Conservation (phyloP, 2,888 invertebrate genomes). For the Drosophila kanekoi region DNA sequence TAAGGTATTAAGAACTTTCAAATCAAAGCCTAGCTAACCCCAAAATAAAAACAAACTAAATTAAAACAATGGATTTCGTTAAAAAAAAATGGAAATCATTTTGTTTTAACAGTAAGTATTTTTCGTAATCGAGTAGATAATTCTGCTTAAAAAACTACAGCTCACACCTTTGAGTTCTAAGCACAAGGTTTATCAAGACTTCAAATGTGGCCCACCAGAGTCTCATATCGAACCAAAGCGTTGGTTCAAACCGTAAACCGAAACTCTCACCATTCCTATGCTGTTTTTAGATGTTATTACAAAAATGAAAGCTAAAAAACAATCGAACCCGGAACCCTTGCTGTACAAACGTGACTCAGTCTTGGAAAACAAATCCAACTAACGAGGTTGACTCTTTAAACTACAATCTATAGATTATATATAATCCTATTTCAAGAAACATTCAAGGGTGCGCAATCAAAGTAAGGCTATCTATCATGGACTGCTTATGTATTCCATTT, state of each 20-base stretch:
- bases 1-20: too few relatives aligned
- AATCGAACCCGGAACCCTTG: neutral
- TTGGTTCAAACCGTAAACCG: neutral
- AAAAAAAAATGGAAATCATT: neutral
- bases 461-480: constrained; percentile 15
- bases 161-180: too few relatives aligned
- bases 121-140: too few relatives aligned
- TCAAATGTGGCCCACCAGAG: too few relatives aligned
- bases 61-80: too few relatives aligned
- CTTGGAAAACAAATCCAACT: too few relatives aligned
- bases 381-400: constrained; percentile 11
- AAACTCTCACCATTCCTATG: neutral
- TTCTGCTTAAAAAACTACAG: too few relatives aligned
- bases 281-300: too few relatives aligned
- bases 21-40: too few relatives aligned
- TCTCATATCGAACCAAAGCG: neutral
- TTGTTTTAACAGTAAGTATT: too few relatives aligned
- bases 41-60: too few relatives aligned
- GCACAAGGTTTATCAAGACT: too few relatives aligned
- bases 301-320: neutral
- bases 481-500: constrained; percentile 16
- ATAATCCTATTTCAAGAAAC: constrained; percentile 1
- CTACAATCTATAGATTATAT: constrained; percentile 1
- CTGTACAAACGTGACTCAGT: neutral
- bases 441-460: constrained; percentile 16